Evolutionary conservation across 2,888 invertebrate genomes (phyloP).

Genomic region (Nomada lathburiana): DNA sequence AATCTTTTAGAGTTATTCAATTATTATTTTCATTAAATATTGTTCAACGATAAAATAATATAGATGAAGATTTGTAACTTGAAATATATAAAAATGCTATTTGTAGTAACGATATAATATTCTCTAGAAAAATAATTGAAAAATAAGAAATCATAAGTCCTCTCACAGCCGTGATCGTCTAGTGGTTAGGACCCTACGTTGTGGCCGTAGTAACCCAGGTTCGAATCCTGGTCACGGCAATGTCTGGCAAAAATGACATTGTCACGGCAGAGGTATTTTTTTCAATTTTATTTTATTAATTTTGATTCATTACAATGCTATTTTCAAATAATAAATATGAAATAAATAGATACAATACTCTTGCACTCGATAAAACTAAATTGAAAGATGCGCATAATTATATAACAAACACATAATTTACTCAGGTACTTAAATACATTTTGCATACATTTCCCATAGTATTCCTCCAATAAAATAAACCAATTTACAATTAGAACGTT

Average conservation of each 20-base stretch:
- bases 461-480: neutral
- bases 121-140: too few relatives aligned
- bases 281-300: conserved; percentile 17
- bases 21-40: too few relatives aligned
- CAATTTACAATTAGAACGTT: neutral
- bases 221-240: conserved; percentile 85
- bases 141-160: conserved; percentile 47
- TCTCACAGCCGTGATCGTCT: conserved; percentile 82
- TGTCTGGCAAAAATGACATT: conserved; percentile 70
- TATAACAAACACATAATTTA: neutral
- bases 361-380: neutral
- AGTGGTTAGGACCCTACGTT: conserved; percentile 85
- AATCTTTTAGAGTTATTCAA: too few relatives aligned
- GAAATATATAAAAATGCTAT: too few relatives aligned
- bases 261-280: conserved; percentile 71
- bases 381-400: neutral
- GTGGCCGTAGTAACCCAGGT: conserved; percentile 85
- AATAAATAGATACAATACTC: neutral
- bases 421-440: too few relatives aligned
- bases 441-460: neutral
- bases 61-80: too few relatives aligned
- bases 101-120: conserved; percentile 76
- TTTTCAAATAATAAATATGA: neutral
- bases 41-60: too few relatives aligned
- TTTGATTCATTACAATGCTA: neutral